Percentiles rank a stretch among this genome's conserved stretches.
Conservation (phyloP, 2,888 invertebrate genomes). For the Nomada fabriciana region DNA sequence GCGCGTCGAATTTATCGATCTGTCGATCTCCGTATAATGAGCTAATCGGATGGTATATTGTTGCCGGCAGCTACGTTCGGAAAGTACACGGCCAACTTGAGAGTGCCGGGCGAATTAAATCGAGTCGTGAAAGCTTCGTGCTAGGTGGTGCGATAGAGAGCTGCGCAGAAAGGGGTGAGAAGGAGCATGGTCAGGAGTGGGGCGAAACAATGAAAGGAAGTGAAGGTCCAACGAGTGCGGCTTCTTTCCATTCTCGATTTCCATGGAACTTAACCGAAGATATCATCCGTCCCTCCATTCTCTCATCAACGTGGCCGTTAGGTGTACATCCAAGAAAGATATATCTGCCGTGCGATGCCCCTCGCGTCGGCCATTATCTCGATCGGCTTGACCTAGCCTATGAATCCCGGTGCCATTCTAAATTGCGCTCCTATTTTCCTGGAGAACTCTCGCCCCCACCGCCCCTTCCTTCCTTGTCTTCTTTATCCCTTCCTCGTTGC, state of each 20-base stretch:
- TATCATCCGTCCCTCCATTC: slow-evolving; percentile 73
- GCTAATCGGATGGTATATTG: slow-evolving; percentile 80
- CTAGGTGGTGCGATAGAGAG: background rate
- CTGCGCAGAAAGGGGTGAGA: slow-evolving; percentile 11
- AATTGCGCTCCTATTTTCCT: slow-evolving; percentile 54
- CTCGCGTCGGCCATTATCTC: slow-evolving; percentile 62
- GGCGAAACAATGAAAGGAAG: slow-evolving; percentile 83
- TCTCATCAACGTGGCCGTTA: slow-evolving; percentile 76
- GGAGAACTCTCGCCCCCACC: background rate
- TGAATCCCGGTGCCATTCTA: slow-evolving; percentile 65
- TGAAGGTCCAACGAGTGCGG: slow-evolving; percentile 83
- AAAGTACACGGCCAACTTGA: slow-evolving; percentile 55
- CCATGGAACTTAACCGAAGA: slow-evolving; percentile 68
- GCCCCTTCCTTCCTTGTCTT: background rate
- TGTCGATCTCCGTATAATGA: slow-evolving; percentile 80
- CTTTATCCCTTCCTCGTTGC: background rate
- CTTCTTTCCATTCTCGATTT: slow-evolving; percentile 78
- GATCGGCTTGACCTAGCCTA: slow-evolving; percentile 65
- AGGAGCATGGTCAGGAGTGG: slow-evolving; percentile 45
- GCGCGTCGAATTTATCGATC: slow-evolving; percentile 80
- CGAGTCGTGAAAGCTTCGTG: slow-evolving; percentile 16
- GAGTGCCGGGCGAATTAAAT: slow-evolving; percentile 34
- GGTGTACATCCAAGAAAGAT: slow-evolving; percentile 62
- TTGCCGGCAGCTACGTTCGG: slow-evolving; percentile 44
- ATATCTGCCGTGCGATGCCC: slow-evolving; percentile 63